Percentiles rank a stretch among this genome's conserved stretches.
phyloP scores from a whole-genome alignment of 2,888 invertebrate genomes.

The Seira sanloemensis region DNA sequence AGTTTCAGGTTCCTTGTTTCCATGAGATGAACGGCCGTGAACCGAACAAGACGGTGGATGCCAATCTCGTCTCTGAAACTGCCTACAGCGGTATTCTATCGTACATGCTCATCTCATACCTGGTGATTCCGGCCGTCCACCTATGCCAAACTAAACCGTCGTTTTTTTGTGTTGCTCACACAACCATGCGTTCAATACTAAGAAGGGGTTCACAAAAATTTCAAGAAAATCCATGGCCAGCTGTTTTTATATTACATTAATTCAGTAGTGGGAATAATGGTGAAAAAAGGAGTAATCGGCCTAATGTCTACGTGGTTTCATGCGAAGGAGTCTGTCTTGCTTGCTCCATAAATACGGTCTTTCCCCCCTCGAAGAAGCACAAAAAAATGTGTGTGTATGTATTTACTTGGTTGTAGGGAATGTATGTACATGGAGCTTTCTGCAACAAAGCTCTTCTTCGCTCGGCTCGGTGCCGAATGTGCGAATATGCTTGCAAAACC shows the following conservation, averaged over 20 bases:
- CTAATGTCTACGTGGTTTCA: no score
- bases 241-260: constrained; percentile 4
- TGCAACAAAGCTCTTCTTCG: no score
- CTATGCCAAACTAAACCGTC: no score
- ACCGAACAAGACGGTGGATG: constrained; percentile 57
- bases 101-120: neutral
- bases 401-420: no score
- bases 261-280: no score
- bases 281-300: no score
- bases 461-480: no score
- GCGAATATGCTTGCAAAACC: constrained; percentile 25
- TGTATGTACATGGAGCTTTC: no score
- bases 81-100: constrained; percentile 37
- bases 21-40: constrained; percentile 65
- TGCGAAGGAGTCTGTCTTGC: no score
- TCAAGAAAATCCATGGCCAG: neutral
- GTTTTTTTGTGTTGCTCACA: no score
- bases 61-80: constrained; percentile 17
- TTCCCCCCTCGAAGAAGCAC: no score
- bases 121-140: neutral
- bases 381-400: no score
- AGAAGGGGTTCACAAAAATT: neutral
- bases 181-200: neutral
- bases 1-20: constrained; percentile 52
- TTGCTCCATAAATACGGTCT: neutral